These are phyloP conservation scores for Hydrotaea diabolus DNA, from an alignment of 2,888 invertebrate species.

Conservation along the genomic window DNA sequence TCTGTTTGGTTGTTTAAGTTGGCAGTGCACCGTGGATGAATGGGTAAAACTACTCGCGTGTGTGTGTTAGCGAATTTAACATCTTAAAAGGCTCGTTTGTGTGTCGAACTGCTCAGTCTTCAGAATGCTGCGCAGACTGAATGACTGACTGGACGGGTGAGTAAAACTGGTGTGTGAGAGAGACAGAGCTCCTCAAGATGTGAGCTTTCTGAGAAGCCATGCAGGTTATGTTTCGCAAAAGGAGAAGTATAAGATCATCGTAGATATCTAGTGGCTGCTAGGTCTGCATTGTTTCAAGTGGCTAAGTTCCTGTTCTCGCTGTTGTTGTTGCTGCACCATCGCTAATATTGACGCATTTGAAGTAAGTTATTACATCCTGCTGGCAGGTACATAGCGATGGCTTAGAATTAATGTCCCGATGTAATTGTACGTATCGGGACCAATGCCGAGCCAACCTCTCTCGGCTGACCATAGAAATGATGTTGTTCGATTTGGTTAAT, in stretches of 20 bases:
- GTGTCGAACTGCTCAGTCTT: conserved; percentile 1
- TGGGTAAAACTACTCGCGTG: conserved; percentile 25
- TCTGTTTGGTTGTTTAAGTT: not conserved
- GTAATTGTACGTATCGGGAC: conserved; percentile 52
- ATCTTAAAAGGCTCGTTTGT: conserved; percentile 40
- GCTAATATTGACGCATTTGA: conserved; percentile 57
- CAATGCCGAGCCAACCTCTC: conserved; percentile 16
- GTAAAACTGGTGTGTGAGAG: not conserved
- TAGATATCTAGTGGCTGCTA: not conserved
- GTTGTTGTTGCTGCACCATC: conserved; percentile 14
- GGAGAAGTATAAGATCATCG: conserved; percentile 19
- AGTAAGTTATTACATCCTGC: conserved; percentile 74
- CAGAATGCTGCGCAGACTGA: conserved; percentile 9
- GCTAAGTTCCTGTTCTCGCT: conserved; percentile 7
- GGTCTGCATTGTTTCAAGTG: not conserved
- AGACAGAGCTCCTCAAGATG: too few relatives aligned
- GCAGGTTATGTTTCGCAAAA: conserved; percentile 24
- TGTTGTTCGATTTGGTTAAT: not conserved
- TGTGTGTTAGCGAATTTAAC: conserved; percentile 55
- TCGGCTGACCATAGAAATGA: not conserved
- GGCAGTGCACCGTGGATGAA: not conserved
- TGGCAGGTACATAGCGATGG: conserved; percentile 69
- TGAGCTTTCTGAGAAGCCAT: conserved; percentile 24
- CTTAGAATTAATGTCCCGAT: conserved; percentile 55
- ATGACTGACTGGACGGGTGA: not conserved